Evolutionary conservation across 2,888 invertebrate species (phyloP), one percentile per base, ranked within the genome.

Genomic region (Parnassius orleans): DNA sequence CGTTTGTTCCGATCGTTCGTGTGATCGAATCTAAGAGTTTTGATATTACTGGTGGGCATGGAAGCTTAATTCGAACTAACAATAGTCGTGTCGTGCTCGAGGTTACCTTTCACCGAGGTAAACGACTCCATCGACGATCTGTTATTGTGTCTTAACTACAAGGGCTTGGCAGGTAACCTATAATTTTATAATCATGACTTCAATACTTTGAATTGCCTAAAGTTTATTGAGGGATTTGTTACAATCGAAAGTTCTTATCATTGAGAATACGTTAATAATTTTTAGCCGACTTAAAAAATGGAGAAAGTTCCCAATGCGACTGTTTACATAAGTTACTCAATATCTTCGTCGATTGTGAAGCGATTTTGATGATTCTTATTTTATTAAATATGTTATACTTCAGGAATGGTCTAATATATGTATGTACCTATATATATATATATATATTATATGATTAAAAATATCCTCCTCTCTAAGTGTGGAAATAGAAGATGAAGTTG

Each of bases 31-130:
- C 12, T 15, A 44, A 43, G 19, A 33, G 42, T n/a, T 50, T 10
- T 42, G 53, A 48, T 60, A 54, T 60, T 44, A 24, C 9, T 48
- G n/a, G 33, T 47, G 43, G 42, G 11, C 46, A 59, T 63, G 63
- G 44, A 48, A 44, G 47, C 42, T 69, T 67, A 70, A 71, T 69
- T 71, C 72, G 19, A 66, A 69, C 58, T 64, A 77, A 81, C 78
- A 81, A 83, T 79, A 69, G 76, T 57, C 69, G 69, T 69, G 70
- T 68, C 70, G 71, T 75, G 72, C 76, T 78, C 79, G 79, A 78
- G 79, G 80, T 72, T 72, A 76, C 78, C 83, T 82, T 82, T 82
- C 81, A 79, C 82, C 74, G 68, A 71, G 69, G 73, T 70, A 74
- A 78, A 78, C 75, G 73, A 75, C 73, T 77, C 72, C 44, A 55